These are phyloP conservation scores for Zosterops hypoxanthus DNA, from an alignment of 2,113 vertebrate genomes.

Conservation along the genomic window DNA sequence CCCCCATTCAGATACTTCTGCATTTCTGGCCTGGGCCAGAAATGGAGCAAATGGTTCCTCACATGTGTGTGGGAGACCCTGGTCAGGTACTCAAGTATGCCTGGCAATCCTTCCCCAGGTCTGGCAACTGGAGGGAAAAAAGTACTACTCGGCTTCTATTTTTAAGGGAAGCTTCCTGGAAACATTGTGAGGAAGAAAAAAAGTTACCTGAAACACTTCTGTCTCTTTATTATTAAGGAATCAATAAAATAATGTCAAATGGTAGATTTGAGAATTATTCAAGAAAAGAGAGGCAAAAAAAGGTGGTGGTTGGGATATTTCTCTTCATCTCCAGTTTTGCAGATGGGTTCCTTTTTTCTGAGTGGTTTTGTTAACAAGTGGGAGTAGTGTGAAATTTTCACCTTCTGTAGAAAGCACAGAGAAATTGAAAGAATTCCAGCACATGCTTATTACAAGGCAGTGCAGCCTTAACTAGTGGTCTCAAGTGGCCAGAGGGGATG, in stretches of 20 bases:
- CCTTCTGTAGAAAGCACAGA: background rate
- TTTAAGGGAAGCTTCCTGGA: background rate
- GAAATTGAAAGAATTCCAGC: background rate
- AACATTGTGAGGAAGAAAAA: background rate
- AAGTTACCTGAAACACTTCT: background rate
- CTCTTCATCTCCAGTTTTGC: background rate
- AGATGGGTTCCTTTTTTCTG: background rate
- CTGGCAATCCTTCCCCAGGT: background rate
- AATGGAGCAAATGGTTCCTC: background rate
- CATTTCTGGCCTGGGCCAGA: background rate
- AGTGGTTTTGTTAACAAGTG: background rate
- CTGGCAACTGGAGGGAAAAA: background rate
- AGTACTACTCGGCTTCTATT: background rate
- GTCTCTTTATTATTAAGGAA: background rate
- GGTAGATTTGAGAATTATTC: background rate
- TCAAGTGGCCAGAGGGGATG: background rate
- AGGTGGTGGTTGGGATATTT: background rate
- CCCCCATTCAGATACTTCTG: background rate
- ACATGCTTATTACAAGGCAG: background rate
- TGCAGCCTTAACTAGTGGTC: background rate
- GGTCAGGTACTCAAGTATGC: fast-evolving
- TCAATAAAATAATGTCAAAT: background rate
- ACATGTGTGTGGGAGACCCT: background rate
- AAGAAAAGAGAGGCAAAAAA: background rate
- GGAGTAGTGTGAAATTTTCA: background rate